phyloP scores from a whole-genome alignment of 2,113 vertebrate genomes.

The Mustela lutreola region DNA sequence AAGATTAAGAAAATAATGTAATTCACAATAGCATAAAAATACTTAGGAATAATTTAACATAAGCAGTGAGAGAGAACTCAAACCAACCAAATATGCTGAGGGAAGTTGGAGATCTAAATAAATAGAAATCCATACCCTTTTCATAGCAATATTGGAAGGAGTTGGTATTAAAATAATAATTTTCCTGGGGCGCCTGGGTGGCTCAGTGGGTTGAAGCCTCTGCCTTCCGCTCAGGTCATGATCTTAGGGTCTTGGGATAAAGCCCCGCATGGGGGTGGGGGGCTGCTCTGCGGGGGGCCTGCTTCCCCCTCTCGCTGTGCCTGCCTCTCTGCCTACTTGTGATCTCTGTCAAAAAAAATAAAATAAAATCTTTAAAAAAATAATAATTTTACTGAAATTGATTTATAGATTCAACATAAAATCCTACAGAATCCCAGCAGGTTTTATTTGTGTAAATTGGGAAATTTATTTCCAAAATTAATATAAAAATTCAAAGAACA shows the following conservation, averaged over 20 bases:
- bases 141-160: not conserved
- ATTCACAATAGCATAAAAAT: not conserved
- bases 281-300: too few species aligned
- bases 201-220: too few species aligned
- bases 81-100: not conserved
- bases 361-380: too few species aligned
- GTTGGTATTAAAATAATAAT: not conserved
- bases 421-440: not conserved
- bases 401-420: not conserved
- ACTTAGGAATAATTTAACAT: not conserved
- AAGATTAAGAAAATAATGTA: slow-evolving; percentile 26
- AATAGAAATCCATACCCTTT: not conserved
- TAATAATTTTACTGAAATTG: not conserved
- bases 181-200: not conserved
- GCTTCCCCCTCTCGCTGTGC: too few species aligned
- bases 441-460: not conserved
- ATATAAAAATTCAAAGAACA: not conserved
- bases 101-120: not conserved
- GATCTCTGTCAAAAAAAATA: too few species aligned
- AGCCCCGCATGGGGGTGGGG: too few species aligned
- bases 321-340: too few species aligned
- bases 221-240: too few species aligned
- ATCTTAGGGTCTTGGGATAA: too few species aligned
- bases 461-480: not conserved
- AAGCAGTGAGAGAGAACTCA: not conserved